Evolutionary conservation across 2,113 vertebrate genomes (phyloP), one percentile per base, ranked within the genome.

Genomic region (Tetrax tetrax): DNA sequence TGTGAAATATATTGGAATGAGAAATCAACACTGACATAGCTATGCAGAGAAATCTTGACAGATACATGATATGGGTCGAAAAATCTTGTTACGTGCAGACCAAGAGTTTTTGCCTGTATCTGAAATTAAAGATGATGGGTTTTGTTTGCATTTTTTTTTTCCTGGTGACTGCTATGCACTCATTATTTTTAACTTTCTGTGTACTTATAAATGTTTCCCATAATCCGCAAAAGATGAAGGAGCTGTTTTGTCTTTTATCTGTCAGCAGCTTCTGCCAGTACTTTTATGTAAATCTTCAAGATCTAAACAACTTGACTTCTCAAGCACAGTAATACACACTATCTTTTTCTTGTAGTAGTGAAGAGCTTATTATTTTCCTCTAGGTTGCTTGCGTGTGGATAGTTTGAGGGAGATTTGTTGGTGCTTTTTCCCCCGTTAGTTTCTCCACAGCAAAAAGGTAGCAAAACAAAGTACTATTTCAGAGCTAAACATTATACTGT

Each of bases 241-340:
- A 78, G 45, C 80, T 77, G 20, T 69, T 95, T 96, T 90, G 75
- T 66, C 89, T 93, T 97, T 63, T 80, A 79, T 96, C 92, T 89
- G 89, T 82, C 95, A 95, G 90, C 50, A 71, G 66, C 65, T 95
- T 95, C 61, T 78, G 64, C 41, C 93, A 71, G 53, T 89, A 84
- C 83, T 93, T 92, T 76, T 65, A 90, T 89, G 87, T 95, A 68
- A 74, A 87, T 96, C 87, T 95, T 93, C 63, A 54, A 91, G 89
- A 95, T 94, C 93, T 90, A 95, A 92, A 89, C 87, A 90, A 78
- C 56, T 25, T 92, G 56, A 87, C 76, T 87, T 93, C 83, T 96
- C 50, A 78, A 93, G 59, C 63, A 41, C 68, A 47, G 50, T 93
- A 70, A 74, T 70, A 64, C 14, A 9, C 21, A 66, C 47, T 86